phyloP scores from a whole-genome alignment of 2,113 vertebrate species.

The Baryphthengus martii region DNA sequence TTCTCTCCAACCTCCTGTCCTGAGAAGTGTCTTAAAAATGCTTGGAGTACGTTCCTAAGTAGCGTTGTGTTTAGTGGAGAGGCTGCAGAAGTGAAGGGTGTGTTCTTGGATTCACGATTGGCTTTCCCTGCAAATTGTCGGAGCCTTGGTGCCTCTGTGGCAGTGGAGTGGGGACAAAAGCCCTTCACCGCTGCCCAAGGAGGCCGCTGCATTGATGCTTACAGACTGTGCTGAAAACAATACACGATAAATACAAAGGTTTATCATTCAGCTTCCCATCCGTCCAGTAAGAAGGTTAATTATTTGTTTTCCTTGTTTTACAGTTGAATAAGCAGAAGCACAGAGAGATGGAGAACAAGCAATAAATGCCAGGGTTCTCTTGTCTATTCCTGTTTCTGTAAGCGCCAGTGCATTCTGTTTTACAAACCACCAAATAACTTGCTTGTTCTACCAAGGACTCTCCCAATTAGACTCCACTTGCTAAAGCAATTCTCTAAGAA shows the following conservation, averaged over 20 bases:
- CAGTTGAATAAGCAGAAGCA: slow-evolving; percentile 41
- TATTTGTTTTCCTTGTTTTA: slow-evolving; percentile 58
- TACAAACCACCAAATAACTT: neutral
- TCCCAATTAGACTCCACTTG: slow-evolving; percentile 18
- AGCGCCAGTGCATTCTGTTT: neutral
- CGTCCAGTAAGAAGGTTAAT: slow-evolving; percentile 24
- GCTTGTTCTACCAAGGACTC: neutral
- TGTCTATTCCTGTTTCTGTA: neutral
- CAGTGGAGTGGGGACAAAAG: neutral
- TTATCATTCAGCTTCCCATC: slow-evolving; percentile 22
- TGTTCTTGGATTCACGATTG: neutral
- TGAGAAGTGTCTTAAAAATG: neutral
- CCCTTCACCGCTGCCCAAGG: neutral
- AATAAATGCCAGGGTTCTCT: slow-evolving; percentile 41
- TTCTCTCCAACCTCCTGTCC: neutral
- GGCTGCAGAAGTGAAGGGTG: neutral
- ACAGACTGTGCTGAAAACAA: neutral
- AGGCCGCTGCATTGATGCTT: neutral
- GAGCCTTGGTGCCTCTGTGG: neutral
- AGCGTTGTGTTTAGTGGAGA: neutral
- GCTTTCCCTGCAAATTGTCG: neutral
- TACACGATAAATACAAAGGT: neutral
- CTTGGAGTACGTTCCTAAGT: neutral
- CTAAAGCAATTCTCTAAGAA: neutral
- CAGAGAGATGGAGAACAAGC: slow-evolving; percentile 14